A percentile compares a stretch with the other conserved stretches of the same genome.
These are phyloP conservation scores for Diarsia mendica DNA, from an alignment of 2,888 invertebrate genomes.

Conservation along the genomic window DNA sequence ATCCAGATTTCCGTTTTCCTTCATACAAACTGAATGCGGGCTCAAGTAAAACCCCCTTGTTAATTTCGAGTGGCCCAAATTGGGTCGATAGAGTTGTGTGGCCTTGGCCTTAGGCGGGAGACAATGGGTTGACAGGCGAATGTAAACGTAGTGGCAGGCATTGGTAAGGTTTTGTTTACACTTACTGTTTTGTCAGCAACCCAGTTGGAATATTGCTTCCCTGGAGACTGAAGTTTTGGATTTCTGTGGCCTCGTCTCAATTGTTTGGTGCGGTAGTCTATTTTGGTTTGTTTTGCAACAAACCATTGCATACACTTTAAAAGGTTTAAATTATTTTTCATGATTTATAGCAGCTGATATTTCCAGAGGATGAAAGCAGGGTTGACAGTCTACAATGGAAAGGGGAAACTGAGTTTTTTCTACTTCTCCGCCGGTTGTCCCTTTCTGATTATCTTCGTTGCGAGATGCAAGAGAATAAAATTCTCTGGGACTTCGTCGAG, in stretches of 20 bases:
- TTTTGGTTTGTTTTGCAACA: neutral
- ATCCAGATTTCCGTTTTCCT: constrained; percentile 53
- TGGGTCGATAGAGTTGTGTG: constrained; percentile 66
- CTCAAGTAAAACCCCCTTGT: constrained; percentile 53
- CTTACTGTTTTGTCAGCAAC: constrained; percentile 37
- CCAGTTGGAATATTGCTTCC: constrained; percentile 44
- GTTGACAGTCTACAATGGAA: no score
- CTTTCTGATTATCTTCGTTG: no score
- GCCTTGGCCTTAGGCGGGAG: constrained; percentile 54
- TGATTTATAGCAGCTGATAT: neutral
- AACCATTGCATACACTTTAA: no score
- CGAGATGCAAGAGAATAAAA: no score
- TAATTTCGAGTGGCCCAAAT: constrained; percentile 67
- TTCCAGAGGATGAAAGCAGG: no score
- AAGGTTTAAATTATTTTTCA: neutral
- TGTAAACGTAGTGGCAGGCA: constrained; percentile 40
- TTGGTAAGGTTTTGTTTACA: constrained; percentile 47
- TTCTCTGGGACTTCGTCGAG: no score
- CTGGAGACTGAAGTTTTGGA: constrained; percentile 13
- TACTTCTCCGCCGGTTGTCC: no score
- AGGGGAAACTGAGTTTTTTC: no score
- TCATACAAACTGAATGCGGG: constrained; percentile 46
- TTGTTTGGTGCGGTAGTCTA: constrained; percentile 2
- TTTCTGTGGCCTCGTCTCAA: neutral
- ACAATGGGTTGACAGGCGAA: constrained; percentile 56